Evolutionary conservation across 2,113 vertebrate species (phyloP).

Genomic region (Pelodiscus sinensis): DNA sequence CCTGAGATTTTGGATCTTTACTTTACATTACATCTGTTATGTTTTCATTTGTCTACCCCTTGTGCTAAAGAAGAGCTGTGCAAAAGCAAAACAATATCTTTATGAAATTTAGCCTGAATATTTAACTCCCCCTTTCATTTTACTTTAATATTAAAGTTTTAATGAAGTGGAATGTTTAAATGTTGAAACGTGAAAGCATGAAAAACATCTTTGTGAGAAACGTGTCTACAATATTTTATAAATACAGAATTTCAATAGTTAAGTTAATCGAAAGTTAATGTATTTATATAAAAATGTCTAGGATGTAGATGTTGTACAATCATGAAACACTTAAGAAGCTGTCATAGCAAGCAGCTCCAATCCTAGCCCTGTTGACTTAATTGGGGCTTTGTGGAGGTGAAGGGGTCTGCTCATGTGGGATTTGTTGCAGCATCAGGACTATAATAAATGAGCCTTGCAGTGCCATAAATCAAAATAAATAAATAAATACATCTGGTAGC

Average conservation of each 20-base stretch:
- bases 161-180: not conserved
- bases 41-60: not conserved
- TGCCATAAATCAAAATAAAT: rapidly evolving
- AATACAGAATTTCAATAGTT: not conserved
- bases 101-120: constrained; percentile 14
- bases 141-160: not conserved
- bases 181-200: not conserved
- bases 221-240: not conserved
- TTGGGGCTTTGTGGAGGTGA: not conserved
- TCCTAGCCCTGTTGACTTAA: not conserved
- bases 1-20: not conserved
- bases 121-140: not conserved
- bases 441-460: not conserved
- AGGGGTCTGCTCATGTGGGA: not conserved
- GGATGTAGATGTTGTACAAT: not conserved
- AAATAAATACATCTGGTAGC: not conserved
- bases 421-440: not conserved
- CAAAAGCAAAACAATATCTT: not conserved
- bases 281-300: not conserved
- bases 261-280: not conserved
- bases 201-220: constrained; percentile 5
- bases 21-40: not conserved
- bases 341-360: not conserved
- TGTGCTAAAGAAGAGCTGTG: not conserved
- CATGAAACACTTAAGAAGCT: not conserved